These are phyloP conservation scores for Dione juno DNA, from an alignment of 2,888 invertebrate genomes.

Conservation along the genomic window DNA sequence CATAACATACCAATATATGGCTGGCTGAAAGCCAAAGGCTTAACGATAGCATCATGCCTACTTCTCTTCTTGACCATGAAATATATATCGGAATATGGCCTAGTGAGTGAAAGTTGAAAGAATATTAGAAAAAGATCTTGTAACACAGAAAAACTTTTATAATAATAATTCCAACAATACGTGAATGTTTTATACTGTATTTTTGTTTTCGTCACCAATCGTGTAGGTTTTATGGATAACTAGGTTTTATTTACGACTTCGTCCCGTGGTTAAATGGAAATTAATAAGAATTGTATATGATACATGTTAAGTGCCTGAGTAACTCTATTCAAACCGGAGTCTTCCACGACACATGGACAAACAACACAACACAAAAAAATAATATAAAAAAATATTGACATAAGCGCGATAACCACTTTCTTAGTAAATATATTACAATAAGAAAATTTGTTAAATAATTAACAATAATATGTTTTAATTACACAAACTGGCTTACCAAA, in stretches of 20 bases:
- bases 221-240: not conserved
- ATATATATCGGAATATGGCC: slow-evolving; percentile 18
- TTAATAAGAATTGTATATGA: too few relatives aligned
- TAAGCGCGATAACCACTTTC: too few relatives aligned
- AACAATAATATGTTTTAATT: too few relatives aligned
- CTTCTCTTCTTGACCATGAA: slow-evolving; percentile 18
- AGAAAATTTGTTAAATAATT: too few relatives aligned
- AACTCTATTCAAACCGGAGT: too few relatives aligned
- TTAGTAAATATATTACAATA: not conserved
- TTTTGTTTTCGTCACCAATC: not conserved
- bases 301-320: too few relatives aligned
- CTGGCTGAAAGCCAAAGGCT: slow-evolving; percentile 30
- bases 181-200: not conserved
- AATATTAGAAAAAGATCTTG: not conserved
- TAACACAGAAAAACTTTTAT: not conserved
- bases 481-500: too few relatives aligned
- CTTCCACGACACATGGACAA: too few relatives aligned
- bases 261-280: too few relatives aligned
- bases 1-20: slow-evolving; percentile 12
- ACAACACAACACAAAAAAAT: too few relatives aligned
- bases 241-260: too few relatives aligned
- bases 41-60: slow-evolving; percentile 11
- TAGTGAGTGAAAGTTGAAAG: slow-evolving; percentile 7
- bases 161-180: not conserved
- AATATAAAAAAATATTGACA: too few relatives aligned